Evolutionary conservation across 2,113 vertebrate species (phyloP), one percentile per base, ranked within the genome.

Genomic region (Myanophis thanlyinensis): DNA sequence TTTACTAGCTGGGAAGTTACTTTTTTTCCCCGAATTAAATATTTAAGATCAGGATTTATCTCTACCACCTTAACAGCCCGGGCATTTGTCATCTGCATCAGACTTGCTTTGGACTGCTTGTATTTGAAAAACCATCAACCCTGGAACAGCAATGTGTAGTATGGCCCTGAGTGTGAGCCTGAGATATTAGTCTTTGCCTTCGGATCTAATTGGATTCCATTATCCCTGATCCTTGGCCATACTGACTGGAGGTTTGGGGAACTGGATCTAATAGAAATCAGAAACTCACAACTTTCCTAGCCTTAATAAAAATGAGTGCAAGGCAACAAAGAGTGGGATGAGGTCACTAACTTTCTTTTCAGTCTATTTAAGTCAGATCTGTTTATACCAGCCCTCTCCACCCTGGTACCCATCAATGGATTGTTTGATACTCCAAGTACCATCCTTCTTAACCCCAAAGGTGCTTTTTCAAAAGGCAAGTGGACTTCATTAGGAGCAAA

Each of bases 11-110:
- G 93, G 84, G 73, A 93, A 92, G 84, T 53, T 92, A 80, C 85
- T 47, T 62, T 62, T 73, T 92, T 89, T 30, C n/a, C n/a, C n/a
- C n/a, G 90, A 91, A 93, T 93, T 93, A 93, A 22, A 90, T 94
- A 96, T 95, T 97, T 95, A 93, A 97, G 94, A 95, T 35, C 25
- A 89, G 89, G 46, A 93, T 97, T 95, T 93, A 73, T 96, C 94
- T 95, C 90, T 93, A 54, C 85, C 67, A n/a, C 90, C 92, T 15
- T 84, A 80, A 85, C 35, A 35, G 54, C 90, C 53, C 54, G 62
- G 93, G 89, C 59, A 62, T 40, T 44, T 96, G n/a, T 91, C 13
- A 20, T 90, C 91, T 48, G 25, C 23, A 54, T 0, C 0, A 40
- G 25, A 85, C 51, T 49, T 90, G 18, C 1, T 56, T 92, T 92